Conservation (phyloP, 2,797 vertebrate species). For the Neoniphon sammara region DNA sequence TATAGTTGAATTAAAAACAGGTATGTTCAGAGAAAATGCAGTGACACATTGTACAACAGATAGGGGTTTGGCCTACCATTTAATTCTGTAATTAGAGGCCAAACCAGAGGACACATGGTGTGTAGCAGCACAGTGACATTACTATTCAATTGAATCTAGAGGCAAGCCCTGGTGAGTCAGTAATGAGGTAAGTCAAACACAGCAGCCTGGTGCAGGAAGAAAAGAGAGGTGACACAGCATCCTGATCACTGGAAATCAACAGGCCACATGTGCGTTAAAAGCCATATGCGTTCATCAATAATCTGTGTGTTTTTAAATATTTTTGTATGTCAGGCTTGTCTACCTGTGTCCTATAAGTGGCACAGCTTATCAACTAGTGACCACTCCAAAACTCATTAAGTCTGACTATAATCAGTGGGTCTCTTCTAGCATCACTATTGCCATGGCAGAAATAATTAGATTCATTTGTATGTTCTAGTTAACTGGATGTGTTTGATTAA, state of each 20-base stretch:
- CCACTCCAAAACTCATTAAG: slow-evolving; percentile 1
- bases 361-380: slow-evolving; percentile 1
- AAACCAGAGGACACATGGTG: slow-evolving; percentile 39
- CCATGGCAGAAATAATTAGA: slow-evolving; percentile 37
- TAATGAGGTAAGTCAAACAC: slow-evolving; percentile 70
- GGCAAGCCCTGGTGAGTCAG: slow-evolving; percentile 32
- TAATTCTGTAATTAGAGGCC: not conserved
- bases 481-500: slow-evolving; percentile 42
- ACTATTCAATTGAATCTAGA: slow-evolving; percentile 52
- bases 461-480: slow-evolving; percentile 17
- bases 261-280: slow-evolving; percentile 13
- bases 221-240: slow-evolving; percentile 15
- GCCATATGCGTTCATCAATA: slow-evolving; percentile 8
- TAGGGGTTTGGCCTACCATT: not conserved
- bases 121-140: slow-evolving; percentile 37
- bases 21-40: not conserved
- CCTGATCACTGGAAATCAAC: slow-evolving; percentile 23
- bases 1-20: too few relatives aligned
- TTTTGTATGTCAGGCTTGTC: not conserved
- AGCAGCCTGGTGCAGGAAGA: slow-evolving; percentile 17
- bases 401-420: slow-evolving; percentile 20
- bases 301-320: not conserved
- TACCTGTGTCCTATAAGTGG: slow-evolving; percentile 19
- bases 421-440: slow-evolving; percentile 28
- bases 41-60: not conserved